A percentile compares a stretch with the other conserved stretches of the same genome.
phyloP scores from a whole-genome alignment of 2,888 invertebrate species.

The Drosophila emarginata region DNA sequence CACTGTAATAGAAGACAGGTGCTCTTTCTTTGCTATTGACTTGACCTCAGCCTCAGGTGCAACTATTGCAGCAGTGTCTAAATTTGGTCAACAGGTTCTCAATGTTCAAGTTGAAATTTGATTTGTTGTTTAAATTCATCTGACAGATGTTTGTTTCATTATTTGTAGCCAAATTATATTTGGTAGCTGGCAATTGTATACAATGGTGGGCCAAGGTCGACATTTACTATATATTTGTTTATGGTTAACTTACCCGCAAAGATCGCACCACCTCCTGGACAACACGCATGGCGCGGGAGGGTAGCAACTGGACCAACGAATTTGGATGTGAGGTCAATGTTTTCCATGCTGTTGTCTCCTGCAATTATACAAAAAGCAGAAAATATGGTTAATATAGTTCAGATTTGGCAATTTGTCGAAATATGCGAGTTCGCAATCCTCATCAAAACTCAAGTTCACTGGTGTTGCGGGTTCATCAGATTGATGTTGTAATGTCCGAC shows the following conservation, averaged over 20 bases:
- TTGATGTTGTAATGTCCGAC: slow-evolving; percentile 55
- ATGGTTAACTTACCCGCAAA: slow-evolving; percentile 78
- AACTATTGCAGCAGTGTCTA: slow-evolving; percentile 38
- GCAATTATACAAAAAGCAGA: slow-evolving; percentile 51
- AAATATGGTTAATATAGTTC: slow-evolving; percentile 13
- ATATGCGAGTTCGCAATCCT: slow-evolving; percentile 36
- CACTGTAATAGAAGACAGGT: slow-evolving; percentile 14
- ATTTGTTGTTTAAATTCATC: slow-evolving; percentile 19
- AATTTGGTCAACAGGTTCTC: slow-evolving; percentile 34
- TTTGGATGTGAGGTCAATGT: slow-evolving; percentile 82
- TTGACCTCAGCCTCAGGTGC: slow-evolving; percentile 46
- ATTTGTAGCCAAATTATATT: neutral
- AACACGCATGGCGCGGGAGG: slow-evolving; percentile 82
- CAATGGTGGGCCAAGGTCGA: slow-evolving; percentile 44
- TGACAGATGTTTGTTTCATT: slow-evolving; percentile 3
- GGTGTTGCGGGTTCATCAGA: slow-evolving; percentile 8
- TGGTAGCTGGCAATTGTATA: slow-evolving; percentile 26
- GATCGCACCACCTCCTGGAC: slow-evolving; percentile 82
- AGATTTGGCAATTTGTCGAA: slow-evolving; percentile 44
- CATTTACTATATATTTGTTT: neutral
- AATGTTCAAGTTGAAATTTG: slow-evolving; percentile 45
- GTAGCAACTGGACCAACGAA: slow-evolving; percentile 80
- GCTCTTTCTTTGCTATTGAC: slow-evolving; percentile 71
- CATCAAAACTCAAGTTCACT: slow-evolving; percentile 54
- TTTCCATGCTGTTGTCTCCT: slow-evolving; percentile 83